phyloP scores from a whole-genome alignment of 2,113 vertebrate genomes.

The Hymenochirus boettgeri region DNA sequence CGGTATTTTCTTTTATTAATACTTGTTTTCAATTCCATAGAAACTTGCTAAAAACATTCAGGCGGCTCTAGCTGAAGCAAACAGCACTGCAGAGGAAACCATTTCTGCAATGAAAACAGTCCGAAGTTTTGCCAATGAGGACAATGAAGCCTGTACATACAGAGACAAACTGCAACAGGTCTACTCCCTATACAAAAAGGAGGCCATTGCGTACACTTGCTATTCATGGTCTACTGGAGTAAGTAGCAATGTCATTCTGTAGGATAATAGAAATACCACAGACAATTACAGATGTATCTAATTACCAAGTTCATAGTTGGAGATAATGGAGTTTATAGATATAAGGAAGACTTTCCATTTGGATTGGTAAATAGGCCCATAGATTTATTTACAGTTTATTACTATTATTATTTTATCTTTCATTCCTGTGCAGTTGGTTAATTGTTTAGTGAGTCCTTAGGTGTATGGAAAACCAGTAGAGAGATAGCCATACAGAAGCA shows the following conservation, averaged over 20 bases:
- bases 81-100: slow-evolving; percentile 88
- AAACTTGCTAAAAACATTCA: slow-evolving; percentile 88
- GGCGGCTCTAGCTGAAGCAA: slow-evolving; percentile 81
- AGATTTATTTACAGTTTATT: no score
- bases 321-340: no score
- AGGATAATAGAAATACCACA: no score
- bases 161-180: slow-evolving; percentile 74
- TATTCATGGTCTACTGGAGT: slow-evolving; percentile 90
- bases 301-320: no score
- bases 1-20: slow-evolving; percentile 2
- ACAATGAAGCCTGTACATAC: slow-evolving; percentile 73
- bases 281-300: no score
- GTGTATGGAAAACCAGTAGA: no score
- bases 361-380: no score
- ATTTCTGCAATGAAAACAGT: slow-evolving; percentile 91
- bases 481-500: no score
- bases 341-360: no score
- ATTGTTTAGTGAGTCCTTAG: no score
- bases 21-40: slow-evolving; percentile 50
- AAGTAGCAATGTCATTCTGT: slow-evolving; percentile 47
- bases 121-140: slow-evolving; percentile 87
- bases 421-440: no score
- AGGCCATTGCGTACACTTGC: slow-evolving; percentile 83
- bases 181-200: slow-evolving; percentile 81
- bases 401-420: no score